Evolutionary conservation across 2,113 vertebrate species (phyloP).

Genomic region (Paramisgurnus dabryanus): DNA sequence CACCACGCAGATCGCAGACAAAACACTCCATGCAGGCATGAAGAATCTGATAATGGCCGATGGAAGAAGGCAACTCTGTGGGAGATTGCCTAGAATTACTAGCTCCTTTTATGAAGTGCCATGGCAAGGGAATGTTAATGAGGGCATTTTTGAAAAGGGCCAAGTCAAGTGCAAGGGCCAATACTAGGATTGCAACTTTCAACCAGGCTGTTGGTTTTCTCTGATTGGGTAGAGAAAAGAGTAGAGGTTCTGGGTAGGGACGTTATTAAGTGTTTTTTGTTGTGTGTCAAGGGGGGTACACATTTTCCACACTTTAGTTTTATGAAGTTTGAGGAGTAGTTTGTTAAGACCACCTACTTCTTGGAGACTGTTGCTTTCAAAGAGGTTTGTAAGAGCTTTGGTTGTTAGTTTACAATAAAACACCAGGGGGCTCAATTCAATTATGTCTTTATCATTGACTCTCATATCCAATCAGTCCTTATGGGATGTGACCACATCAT

Average conservation of each 20-base stretch:
- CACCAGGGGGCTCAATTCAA: slow-evolving; percentile 28
- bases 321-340: not conserved
- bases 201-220: not conserved
- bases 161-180: slow-evolving; percentile 59
- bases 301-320: not conserved
- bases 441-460: slow-evolving; percentile 29
- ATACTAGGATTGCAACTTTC: not conserved
- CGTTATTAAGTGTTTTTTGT: not conserved
- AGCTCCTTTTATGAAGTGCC: slow-evolving; percentile 62
- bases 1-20: slow-evolving; percentile 59
- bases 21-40: slow-evolving; percentile 56
- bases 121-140: slow-evolving; percentile 64
- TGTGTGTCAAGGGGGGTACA: not conserved
- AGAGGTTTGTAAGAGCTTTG: not conserved
- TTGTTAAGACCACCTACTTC: not conserved
- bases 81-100: slow-evolving; percentile 66
- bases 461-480: slow-evolving; percentile 33
- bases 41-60: slow-evolving; percentile 66
- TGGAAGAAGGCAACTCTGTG: slow-evolving; percentile 61
- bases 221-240: slow-evolving; percentile 1
- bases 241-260: not conserved
- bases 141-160: slow-evolving; percentile 61
- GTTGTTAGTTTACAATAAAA: slow-evolving; percentile 11
- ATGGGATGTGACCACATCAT: slow-evolving; percentile 32
- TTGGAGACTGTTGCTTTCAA: not conserved